These are phyloP conservation scores for Cataglyphis albicans DNA, from an alignment of 2,888 invertebrate genomes.

Conservation along the genomic window DNA sequence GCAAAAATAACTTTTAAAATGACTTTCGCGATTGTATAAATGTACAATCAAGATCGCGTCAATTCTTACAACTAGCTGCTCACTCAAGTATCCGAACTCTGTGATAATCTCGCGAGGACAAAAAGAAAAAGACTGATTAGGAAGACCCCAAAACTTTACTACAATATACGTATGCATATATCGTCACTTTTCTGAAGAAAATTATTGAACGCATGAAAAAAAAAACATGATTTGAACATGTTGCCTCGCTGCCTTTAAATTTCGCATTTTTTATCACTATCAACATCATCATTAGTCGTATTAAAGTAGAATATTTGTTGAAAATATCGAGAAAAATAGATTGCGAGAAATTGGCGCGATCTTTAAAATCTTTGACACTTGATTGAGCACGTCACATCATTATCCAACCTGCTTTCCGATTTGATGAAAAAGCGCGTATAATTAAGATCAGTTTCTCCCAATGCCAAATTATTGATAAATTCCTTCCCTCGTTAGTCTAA, in stretches of 20 bases:
- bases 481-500: constrained; percentile 70
- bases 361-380: constrained; percentile 42
- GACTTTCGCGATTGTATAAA: constrained; percentile 53
- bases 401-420: constrained; percentile 40
- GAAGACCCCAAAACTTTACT: constrained; percentile 40
- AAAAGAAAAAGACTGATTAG: constrained; percentile 72
- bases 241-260: constrained; percentile 36
- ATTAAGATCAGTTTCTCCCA: constrained; percentile 61
- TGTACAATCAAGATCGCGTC: constrained; percentile 67
- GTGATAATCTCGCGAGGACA: constrained; percentile 72
- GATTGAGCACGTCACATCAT: constrained; percentile 35
- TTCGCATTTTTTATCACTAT: constrained; percentile 6
- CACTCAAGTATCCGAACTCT: constrained; percentile 64
- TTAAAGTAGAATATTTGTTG: constrained; percentile 45
- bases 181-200: neutral
- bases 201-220: constrained; percentile 13
- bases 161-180: neutral
- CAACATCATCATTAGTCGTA: constrained; percentile 40
- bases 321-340: constrained; percentile 32
- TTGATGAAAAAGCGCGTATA: constrained; percentile 69
- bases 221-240: neutral
- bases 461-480: constrained; percentile 65
- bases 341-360: constrained; percentile 69
- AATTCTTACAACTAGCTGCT: constrained; percentile 61
- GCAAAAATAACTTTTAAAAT: constrained; percentile 45